Percentiles rank a stretch among this genome's conserved stretches.
Conservation (phyloP, 2,888 invertebrate genomes). For the Lysandra bellargus region DNA sequence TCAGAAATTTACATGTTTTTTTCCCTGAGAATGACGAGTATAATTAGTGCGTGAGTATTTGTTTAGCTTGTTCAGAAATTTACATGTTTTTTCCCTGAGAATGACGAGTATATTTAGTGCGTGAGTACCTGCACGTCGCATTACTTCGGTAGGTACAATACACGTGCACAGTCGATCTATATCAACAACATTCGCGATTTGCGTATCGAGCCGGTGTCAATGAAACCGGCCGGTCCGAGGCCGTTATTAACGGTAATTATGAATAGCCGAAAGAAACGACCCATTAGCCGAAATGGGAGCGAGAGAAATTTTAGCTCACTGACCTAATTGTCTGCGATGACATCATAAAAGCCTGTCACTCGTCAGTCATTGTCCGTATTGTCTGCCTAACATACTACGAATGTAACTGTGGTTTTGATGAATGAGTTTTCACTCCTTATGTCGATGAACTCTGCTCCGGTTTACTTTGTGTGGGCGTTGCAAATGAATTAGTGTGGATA, state of each 20-base stretch:
- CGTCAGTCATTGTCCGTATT: constrained; percentile 61
- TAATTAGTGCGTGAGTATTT: neutral
- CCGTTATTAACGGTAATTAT: constrained; percentile 28
- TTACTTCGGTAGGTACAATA: neutral
- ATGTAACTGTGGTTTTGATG: constrained; percentile 67
- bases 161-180: neutral
- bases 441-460: constrained; percentile 74
- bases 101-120: neutral
- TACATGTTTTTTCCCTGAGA: neutral
- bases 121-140: neutral
- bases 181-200: neutral
- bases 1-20: neutral
- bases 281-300: constrained; percentile 42
- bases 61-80: neutral
- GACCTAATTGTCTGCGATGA: constrained; percentile 57
- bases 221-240: neutral
- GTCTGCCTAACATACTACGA: constrained; percentile 54
- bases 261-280: constrained; percentile 34
- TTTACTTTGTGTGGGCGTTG: constrained; percentile 65
- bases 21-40: neutral
- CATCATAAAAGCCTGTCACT: constrained; percentile 58
- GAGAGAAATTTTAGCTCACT: constrained; percentile 42
- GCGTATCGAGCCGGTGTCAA: neutral
- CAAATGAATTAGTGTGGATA: constrained; percentile 52
- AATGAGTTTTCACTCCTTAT: constrained; percentile 70